Base-by-base conservation (phyloP, 1,140 invertebrate species). In the Diuraphis noxia region DNA sequence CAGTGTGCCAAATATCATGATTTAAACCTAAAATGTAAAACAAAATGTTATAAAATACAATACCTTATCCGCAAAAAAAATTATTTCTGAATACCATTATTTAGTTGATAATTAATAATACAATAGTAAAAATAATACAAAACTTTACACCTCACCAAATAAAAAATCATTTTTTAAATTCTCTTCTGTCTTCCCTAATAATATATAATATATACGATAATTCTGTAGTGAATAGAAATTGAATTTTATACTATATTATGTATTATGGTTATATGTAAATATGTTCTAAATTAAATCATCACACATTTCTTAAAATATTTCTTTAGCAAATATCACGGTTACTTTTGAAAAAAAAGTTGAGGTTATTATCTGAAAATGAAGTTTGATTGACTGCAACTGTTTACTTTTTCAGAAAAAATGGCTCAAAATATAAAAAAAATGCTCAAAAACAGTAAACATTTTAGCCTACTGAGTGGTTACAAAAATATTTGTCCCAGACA, bases 1-100 rank as follows among this genome's bases (percentile, higher is more conserved):
- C 97, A 93, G 95, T 96, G 94, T 98, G 98, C 97, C 97, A 98
- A 93, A 97, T 96, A 93, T 98, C 97, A 93, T 97, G 95, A 94
- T 98, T 98, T 40, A 98, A 94, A 25, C 97, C 94, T 94, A 92
- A 56, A 49, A 84, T 84, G 4, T 38, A 25, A 52, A 52, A 41
- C 17, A 43, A 43, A 41, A 82, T 41, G 1, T 17, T 40, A 41
- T 72, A 72, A 72, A n/a, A 72, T 72, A 19, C 9, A 72, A 30
- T 63, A 63, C 56, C 56, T 63, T n/a, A n/a, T 3, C 2, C 5
- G n/a, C 2, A n/a, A 1, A 63, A n/a, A n/a, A n/a, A n/a, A 63
- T 63, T 30, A 30, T 56, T 10, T 41, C 40, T 25, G 10, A 81
- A 81, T 81, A 40, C 8, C 46, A 49, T 21, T 49, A 19, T 49